A percentile compares a stretch with the other conserved stretches of the same genome.
These are phyloP conservation scores for Zygothrica quintamaculata DNA, from an alignment of 2,888 invertebrate species.

Conservation along the genomic window DNA sequence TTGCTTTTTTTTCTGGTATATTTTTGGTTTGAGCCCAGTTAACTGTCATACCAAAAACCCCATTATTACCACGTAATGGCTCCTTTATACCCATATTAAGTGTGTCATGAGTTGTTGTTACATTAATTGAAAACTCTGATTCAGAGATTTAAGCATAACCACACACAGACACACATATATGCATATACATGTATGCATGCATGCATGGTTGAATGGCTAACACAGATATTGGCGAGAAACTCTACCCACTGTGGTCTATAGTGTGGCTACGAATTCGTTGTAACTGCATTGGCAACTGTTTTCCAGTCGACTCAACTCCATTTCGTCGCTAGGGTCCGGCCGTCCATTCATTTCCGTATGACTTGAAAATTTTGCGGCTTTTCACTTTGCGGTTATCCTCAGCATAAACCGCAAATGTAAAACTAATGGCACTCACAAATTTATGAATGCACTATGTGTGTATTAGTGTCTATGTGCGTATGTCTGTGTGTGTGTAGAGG, in stretches of 20 bases:
- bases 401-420: conserved; percentile 83
- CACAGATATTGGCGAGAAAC: conserved; percentile 28
- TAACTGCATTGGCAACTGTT: conserved; percentile 51
- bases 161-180: conserved; percentile 16
- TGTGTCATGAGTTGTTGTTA: conserved; percentile 42
- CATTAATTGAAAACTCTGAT: conserved; percentile 75
- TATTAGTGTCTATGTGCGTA: conserved; percentile 9
- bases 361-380: conserved; percentile 79
- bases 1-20: too few relatives aligned
- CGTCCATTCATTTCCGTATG: conserved; percentile 79
- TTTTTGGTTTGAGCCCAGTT: background rate
- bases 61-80: background rate
- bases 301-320: conserved; percentile 41
- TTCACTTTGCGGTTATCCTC: conserved; percentile 81
- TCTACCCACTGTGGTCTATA: conserved; percentile 42
- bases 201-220: conserved; percentile 23
- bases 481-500: conserved; percentile 25
- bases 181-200: conserved; percentile 11
- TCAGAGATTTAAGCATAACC: conserved; percentile 37
- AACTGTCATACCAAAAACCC: background rate
- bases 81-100: conserved; percentile 22
- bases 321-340: conserved; percentile 65
- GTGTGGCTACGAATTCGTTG: conserved; percentile 16
- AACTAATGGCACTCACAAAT: conserved; percentile 83
- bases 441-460: conserved; percentile 66